These are phyloP conservation scores for Psittacula derbiana DNA, from an alignment of 2,797 vertebrate genomes.

Conservation along the genomic window DNA sequence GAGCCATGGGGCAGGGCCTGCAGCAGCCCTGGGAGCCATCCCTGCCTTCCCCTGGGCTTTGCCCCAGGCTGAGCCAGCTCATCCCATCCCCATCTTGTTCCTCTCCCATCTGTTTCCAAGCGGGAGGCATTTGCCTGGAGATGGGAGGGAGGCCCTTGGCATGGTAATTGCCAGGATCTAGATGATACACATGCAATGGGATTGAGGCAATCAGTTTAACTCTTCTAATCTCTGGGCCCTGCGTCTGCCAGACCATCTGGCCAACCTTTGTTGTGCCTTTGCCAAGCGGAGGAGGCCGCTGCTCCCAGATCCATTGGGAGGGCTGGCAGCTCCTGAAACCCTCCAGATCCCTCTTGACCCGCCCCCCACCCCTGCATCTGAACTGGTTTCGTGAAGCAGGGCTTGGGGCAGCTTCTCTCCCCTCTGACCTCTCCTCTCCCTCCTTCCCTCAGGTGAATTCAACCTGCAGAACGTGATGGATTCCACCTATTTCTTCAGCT, in stretches of 20 bases:
- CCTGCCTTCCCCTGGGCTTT: not conserved
- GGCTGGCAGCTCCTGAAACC: not conserved
- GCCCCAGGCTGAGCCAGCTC: not conserved
- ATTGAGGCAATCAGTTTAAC: constrained; percentile 63
- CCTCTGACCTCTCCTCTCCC: not conserved
- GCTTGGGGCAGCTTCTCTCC: not conserved
- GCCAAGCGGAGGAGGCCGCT: not conserved
- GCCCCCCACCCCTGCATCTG: too few relatives aligned
- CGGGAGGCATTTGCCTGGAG: not conserved
- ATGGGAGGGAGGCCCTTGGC: not conserved
- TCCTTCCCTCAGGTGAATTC: constrained; percentile 82
- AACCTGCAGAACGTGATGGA: constrained; percentile 86
- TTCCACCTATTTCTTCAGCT: constrained; percentile 97
- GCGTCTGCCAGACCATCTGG: constrained; percentile 54
- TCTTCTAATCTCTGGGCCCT: constrained; percentile 38
- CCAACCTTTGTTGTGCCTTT: not conserved
- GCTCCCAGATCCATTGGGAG: not conserved
- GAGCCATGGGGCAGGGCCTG: not conserved
- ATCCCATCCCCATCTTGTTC: not conserved
- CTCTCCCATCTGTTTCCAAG: constrained; percentile 26
- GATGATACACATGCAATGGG: constrained; percentile 42
- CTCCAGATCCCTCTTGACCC: not conserved
- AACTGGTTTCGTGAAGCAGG: not conserved
- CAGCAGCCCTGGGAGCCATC: not conserved
- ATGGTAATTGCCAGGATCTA: constrained; percentile 36